phyloP scores from a whole-genome alignment of 2,797 vertebrate species.

The Meda fulgida region DNA sequence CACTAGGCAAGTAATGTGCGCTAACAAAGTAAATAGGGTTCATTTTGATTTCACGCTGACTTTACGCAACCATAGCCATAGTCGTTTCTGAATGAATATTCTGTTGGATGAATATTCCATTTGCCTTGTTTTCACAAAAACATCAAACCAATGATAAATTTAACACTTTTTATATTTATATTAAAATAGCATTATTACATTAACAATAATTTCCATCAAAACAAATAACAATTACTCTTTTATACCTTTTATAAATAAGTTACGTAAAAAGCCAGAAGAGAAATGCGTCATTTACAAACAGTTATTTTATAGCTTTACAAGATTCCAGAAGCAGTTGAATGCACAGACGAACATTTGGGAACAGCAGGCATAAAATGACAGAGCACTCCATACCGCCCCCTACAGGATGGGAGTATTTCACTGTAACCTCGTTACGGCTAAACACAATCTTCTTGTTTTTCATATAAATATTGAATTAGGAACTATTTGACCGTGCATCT shows the following conservation, averaged over 20 bases:
- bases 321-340: conserved; percentile 54
- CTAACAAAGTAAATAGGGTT: not conserved
- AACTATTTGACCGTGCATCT: conserved; percentile 35
- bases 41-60: not conserved
- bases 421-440: conserved; percentile 12
- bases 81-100: not conserved
- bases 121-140: not conserved
- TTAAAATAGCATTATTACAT: conserved; percentile 82
- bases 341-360: conserved; percentile 12
- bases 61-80: not conserved
- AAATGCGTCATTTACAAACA: conserved; percentile 57
- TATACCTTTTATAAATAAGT: conserved; percentile 79
- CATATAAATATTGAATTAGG: conserved; percentile 25
- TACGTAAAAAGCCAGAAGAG: conserved; percentile 66
- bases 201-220: conserved; percentile 76
- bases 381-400: conserved; percentile 43
- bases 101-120: too few species aligned
- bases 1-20: not conserved
- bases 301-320: conserved; percentile 52
- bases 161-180: conserved; percentile 74
- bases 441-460: conserved; percentile 7
- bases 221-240: conserved; percentile 77
- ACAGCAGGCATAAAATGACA: conserved; percentile 40
- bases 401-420: conserved; percentile 42
- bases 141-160: conserved; percentile 1